Evolutionary conservation across 2,113 vertebrate species (phyloP).

Genomic region (human (Homo sapiens)): DNA sequence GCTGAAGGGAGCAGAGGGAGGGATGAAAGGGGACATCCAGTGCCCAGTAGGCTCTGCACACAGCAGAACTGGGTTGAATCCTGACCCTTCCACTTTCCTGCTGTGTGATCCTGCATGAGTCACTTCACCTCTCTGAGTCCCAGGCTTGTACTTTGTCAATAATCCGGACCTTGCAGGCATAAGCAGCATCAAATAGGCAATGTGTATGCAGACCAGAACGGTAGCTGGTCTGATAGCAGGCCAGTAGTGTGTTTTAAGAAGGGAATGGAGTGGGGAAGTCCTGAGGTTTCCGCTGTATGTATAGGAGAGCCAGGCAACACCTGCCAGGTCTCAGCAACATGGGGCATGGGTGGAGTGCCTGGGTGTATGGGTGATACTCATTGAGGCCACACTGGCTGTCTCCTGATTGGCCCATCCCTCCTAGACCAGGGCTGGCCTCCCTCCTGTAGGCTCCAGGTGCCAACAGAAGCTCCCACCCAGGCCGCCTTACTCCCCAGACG

Average conservation of each 20-base stretch:
- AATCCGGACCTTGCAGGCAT: slow-evolving; percentile 12
- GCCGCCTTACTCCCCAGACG: neutral
- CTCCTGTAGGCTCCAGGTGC: neutral
- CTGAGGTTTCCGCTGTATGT: neutral
- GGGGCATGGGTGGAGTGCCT: slow-evolving; percentile 7
- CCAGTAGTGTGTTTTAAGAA: slow-evolving; percentile 8
- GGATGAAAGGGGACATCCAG: neutral
- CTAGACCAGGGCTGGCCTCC: slow-evolving; percentile 5
- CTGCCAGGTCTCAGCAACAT: slow-evolving; percentile 7
- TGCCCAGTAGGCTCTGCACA: neutral
- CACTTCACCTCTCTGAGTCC: slow-evolving; percentile 14
- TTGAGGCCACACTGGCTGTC: neutral
- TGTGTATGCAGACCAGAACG: neutral
- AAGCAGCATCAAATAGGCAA: neutral
- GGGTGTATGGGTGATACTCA: slow-evolving; percentile 9
- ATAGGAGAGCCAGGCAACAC: neutral
- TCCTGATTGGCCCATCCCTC: neutral
- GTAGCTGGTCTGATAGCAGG: neutral
- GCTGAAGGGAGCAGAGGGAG: neutral
- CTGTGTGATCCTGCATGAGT: slow-evolving; percentile 52
- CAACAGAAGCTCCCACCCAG: neutral
- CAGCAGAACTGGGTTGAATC: slow-evolving; percentile 38
- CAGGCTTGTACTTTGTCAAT: neutral
- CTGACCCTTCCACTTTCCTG: slow-evolving; percentile 24
- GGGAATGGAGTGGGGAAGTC: neutral